These are phyloP conservation scores for Bolborhynchus lineola DNA, from an alignment of 2,113 vertebrate genomes.

Conservation along the genomic window DNA sequence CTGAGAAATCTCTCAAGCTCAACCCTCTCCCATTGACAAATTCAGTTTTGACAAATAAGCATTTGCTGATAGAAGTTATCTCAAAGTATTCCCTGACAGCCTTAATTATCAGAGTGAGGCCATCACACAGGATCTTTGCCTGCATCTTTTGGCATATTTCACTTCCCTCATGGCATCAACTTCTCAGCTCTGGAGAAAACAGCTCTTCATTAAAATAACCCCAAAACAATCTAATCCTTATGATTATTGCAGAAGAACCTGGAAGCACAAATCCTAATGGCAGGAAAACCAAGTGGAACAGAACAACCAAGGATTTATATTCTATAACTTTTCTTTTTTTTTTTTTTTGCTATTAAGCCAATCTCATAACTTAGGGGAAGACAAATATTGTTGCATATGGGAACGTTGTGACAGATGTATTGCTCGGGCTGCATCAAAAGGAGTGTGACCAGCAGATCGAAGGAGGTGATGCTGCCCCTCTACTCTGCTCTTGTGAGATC, in stretches of 20 bases:
- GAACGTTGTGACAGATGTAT: not conserved
- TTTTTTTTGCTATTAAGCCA: not conserved
- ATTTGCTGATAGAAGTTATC: slow-evolving; percentile 7
- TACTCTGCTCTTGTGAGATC: not conserved
- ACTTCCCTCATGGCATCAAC: not conserved
- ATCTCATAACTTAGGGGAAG: not conserved
- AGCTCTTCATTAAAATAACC: not conserved
- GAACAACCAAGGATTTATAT: not conserved
- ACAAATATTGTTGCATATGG: not conserved
- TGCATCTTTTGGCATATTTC: slow-evolving; percentile 14
- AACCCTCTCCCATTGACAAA: not conserved
- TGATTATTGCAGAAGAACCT: not conserved
- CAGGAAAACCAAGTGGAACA: not conserved
- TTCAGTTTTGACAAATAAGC: slow-evolving; percentile 16
- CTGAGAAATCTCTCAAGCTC: slow-evolving; percentile 11
- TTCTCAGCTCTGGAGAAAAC: slow-evolving; percentile 1
- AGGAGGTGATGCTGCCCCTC: not conserved
- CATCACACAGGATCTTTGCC: not conserved
- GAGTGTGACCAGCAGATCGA: not conserved
- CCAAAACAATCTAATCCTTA: not conserved
- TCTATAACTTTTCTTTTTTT: not conserved
- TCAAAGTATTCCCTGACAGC: not conserved
- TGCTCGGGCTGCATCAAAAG: not conserved
- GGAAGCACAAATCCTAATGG: not conserved
- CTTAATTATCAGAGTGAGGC: not conserved